Evolutionary conservation across 2,888 invertebrate species (phyloP).

Genomic region (Sturmia bella): DNA sequence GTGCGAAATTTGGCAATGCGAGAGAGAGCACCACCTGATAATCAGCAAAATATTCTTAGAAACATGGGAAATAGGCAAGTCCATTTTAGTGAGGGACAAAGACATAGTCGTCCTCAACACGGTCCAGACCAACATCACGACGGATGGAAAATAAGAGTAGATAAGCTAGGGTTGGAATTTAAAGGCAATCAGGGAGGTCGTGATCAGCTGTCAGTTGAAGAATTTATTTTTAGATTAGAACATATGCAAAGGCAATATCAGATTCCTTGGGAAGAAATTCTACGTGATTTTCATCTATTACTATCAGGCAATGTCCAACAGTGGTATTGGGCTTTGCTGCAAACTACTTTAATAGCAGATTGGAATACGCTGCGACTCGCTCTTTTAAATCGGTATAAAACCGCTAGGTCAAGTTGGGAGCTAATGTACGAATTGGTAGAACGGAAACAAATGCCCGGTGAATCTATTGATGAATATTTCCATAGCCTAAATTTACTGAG

Average conservation of each 20-base stretch:
- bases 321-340: slow-evolving; percentile 1
- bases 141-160: slow-evolving; percentile 12
- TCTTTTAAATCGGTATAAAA: neutral
- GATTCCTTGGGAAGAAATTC: neutral
- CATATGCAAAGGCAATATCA: slow-evolving; percentile 9
- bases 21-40: neutral
- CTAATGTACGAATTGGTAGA: neutral
- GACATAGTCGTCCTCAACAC: neutral
- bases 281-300: neutral
- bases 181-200: neutral
- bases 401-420: neutral
- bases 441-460: neutral
- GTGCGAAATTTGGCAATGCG: neutral
- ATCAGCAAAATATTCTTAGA: too few relatives aligned
- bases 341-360: neutral
- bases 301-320: neutral
- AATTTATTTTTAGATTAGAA: neutral
- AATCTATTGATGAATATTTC: neutral
- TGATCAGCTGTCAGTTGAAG: neutral
- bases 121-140: neutral
- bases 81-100: neutral
- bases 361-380: neutral
- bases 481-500: neutral
- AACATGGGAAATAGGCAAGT: too few relatives aligned
- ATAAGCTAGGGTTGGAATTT: slow-evolving; percentile 21